Conservation (phyloP, 2,797 vertebrate species). For the Brachyalestes nurse region DNA sequence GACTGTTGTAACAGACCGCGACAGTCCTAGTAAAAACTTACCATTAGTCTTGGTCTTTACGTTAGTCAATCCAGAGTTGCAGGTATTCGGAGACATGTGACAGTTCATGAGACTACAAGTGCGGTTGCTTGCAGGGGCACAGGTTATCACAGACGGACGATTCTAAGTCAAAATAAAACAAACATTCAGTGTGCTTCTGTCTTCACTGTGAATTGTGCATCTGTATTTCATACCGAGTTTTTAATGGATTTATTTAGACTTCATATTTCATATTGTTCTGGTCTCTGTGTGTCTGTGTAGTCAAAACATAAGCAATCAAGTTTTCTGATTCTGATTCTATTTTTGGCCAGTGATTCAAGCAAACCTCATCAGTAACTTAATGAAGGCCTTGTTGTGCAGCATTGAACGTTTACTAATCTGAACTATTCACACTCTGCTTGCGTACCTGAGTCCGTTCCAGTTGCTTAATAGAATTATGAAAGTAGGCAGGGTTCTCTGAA, state of each 20-base stretch:
- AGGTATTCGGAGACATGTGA: slow-evolving; percentile 86
- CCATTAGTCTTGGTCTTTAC: slow-evolving; percentile 80
- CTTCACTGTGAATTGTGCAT: not conserved
- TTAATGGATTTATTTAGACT: too few species aligned
- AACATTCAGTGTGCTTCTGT: not conserved
- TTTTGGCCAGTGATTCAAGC: not conserved
- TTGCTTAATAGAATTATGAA: not conserved
- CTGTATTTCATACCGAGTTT: too few species aligned
- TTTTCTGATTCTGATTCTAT: too few species aligned
- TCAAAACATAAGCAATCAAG: too few species aligned
- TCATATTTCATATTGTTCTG: too few species aligned
- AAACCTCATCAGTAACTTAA: not conserved
- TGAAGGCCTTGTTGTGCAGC: not conserved
- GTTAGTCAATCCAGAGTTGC: slow-evolving; percentile 75
- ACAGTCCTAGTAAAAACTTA: slow-evolving; percentile 51
- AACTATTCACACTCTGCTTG: too few species aligned
- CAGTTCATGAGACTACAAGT: slow-evolving; percentile 95
- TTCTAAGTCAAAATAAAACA: slow-evolving; percentile 76
- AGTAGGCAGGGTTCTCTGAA: not conserved
- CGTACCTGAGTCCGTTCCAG: too few species aligned
- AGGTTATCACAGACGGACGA: slow-evolving; percentile 97
- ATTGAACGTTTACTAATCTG: too few species aligned
- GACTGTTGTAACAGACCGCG: too few species aligned
- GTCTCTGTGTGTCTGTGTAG: too few species aligned
- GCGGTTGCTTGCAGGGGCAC: slow-evolving; percentile 89